These are phyloP conservation scores for Talpa occidentalis DNA, from an alignment of 2,113 vertebrate species.

Conservation along the genomic window DNA sequence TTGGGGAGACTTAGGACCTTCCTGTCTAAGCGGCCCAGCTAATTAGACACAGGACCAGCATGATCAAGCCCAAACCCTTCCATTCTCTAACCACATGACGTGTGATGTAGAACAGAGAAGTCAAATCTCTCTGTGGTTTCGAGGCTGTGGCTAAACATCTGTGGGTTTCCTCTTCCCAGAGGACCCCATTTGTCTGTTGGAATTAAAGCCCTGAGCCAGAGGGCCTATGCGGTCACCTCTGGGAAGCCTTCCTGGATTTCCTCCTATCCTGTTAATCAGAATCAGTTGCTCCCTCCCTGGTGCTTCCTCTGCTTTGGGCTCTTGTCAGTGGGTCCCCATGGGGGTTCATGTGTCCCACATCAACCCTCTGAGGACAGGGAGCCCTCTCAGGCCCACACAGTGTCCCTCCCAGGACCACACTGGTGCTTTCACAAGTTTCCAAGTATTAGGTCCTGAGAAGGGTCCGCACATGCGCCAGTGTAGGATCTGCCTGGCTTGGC, in stretches of 20 bases:
- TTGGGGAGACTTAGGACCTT: not conserved
- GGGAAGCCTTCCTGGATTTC: conserved; percentile 7
- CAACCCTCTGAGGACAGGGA: not conserved
- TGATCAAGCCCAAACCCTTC: not conserved
- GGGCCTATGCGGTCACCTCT: not conserved
- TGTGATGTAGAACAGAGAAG: not conserved
- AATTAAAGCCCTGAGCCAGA: not conserved
- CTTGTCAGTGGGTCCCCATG: not conserved
- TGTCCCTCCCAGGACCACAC: not conserved
- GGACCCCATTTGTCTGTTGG: not conserved
- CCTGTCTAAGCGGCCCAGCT: not conserved
- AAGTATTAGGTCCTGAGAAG: not conserved
- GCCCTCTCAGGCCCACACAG: not conserved
- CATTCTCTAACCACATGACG: not conserved
- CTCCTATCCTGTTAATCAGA: not conserved
- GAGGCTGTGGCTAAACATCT: not conserved
- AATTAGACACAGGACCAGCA: not conserved
- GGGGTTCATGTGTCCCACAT: not conserved
- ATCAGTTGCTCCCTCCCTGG: not conserved
- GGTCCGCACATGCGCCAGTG: too few relatives aligned
- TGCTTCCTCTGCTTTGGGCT: not conserved
- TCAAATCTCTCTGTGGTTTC: not conserved
- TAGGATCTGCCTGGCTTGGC: not conserved
- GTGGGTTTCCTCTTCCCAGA: not conserved
- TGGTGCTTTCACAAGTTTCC: not conserved